These are phyloP conservation scores for Zaprionus tsacasi DNA, from an alignment of 1,140 invertebrate species.

Conservation along the genomic window DNA sequence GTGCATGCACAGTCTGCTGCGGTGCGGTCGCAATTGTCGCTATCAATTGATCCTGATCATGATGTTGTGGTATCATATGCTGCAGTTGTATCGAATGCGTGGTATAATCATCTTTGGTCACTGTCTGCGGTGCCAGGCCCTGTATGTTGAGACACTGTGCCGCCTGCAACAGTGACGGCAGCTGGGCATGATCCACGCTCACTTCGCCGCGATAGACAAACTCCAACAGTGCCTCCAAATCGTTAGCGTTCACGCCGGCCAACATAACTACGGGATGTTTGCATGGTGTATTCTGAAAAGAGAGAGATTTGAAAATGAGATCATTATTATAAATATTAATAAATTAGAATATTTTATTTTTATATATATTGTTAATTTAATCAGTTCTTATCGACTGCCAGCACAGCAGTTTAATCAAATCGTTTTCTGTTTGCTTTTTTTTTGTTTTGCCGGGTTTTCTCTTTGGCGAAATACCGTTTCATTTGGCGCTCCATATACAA, in stretches of 20 bases:
- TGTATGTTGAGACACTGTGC: constrained; percentile 88
- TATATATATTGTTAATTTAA: not conserved
- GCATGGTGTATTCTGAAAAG: constrained; percentile 86
- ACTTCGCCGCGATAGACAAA: constrained; percentile 88
- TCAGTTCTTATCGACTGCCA: not conserved
- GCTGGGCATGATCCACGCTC: constrained; percentile 87
- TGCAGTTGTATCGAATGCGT: constrained; percentile 85
- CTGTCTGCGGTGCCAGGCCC: constrained; percentile 85
- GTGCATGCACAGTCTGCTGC: constrained; percentile 83
- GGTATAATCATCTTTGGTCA: constrained; percentile 83
- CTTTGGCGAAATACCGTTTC: not conserved
- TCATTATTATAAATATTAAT: not conserved
- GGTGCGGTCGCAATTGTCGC: constrained; percentile 78
- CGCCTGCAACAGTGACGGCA: constrained; percentile 87
- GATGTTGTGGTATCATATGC: constrained; percentile 83
- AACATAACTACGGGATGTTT: constrained; percentile 89
- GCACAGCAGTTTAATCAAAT: not conserved
- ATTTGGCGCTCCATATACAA: constrained; percentile 40
- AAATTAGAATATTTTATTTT: too few relatives aligned
- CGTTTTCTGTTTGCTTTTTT: not conserved
- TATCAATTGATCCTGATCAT: constrained; percentile 83
- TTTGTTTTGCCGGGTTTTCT: constrained; percentile 8
- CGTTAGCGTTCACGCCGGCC: constrained; percentile 87
- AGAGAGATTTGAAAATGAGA: not conserved
- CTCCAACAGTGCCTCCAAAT: constrained; percentile 87